Percentiles rank a stretch among this genome's conserved stretches.
These are phyloP conservation scores for Protosalanx chinensis DNA, from an alignment of 2,797 vertebrate species.

Conservation along the genomic window DNA sequence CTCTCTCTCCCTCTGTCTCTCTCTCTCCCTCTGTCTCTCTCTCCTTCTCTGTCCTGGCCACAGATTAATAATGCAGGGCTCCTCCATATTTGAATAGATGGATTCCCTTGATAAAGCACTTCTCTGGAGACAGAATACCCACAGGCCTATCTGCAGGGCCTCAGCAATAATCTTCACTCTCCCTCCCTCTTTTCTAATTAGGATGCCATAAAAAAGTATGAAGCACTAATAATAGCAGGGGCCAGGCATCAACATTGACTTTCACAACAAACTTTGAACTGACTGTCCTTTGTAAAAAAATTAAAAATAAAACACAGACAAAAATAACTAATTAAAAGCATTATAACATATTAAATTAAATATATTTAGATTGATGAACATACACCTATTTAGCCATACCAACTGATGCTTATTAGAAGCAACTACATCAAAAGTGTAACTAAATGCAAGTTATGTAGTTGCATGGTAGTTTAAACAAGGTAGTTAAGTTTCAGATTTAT, in stretches of 20 bases:
- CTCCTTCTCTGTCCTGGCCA: not conserved
- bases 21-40: not conserved
- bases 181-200: slow-evolving; percentile 12
- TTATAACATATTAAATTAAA: not conserved
- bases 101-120: not conserved
- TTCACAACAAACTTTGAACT: too few species aligned
- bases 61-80: slow-evolving; percentile 1
- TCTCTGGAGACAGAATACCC: not conserved
- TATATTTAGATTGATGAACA: not conserved
- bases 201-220: not conserved
- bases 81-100: slow-evolving; percentile 4
- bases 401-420: too few species aligned
- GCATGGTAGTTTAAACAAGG: too few species aligned
- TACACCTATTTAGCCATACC: not conserved
- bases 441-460: too few species aligned
- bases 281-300: too few species aligned
- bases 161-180: slow-evolving; percentile 1
- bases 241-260: not conserved
- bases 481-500: too few species aligned
- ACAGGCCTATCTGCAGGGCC: slow-evolving; percentile 3
- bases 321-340: not conserved
- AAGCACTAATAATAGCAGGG: slow-evolving; percentile 8
- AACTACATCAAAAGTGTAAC: too few species aligned
- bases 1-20: not conserved
- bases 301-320: not conserved